A percentile compares a stretch with the other conserved stretches of the same genome.
phyloP scores from a whole-genome alignment of 2,888 invertebrate species.

The Dryococelus australis region DNA sequence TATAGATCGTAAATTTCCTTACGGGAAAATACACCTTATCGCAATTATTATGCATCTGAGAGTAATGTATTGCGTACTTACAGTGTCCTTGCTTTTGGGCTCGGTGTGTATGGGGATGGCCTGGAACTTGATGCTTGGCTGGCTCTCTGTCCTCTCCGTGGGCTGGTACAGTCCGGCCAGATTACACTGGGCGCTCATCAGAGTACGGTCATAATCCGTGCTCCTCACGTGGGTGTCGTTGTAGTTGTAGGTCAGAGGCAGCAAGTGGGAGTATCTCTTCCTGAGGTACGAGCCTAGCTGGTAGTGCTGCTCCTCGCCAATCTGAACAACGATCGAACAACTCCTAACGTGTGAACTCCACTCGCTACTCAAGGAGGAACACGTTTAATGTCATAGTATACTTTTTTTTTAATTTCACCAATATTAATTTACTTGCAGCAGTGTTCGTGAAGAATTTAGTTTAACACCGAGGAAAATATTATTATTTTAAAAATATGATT shows the following conservation, averaged over 20 bases:
- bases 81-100: conserved; percentile 53
- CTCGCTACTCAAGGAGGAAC: too few relatives aligned
- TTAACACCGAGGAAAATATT: too few relatives aligned
- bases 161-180: conserved; percentile 58
- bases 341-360: too few relatives aligned
- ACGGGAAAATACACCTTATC: too few relatives aligned
- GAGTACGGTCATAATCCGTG: conserved; percentile 61
- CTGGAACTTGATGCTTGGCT: conserved; percentile 58
- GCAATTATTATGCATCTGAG: too few relatives aligned
- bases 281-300: conserved; percentile 12
- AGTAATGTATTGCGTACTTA: neutral
- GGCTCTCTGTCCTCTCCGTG: conserved; percentile 36
- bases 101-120: conserved; percentile 63
- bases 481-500: too few relatives aligned
- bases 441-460: too few relatives aligned
- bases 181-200: conserved; percentile 59
- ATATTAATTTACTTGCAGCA: too few relatives aligned
- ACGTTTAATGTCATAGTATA: too few relatives aligned
- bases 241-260: conserved; percentile 6
- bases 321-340: neutral
- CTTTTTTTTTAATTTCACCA: too few relatives aligned
- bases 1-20: too few relatives aligned
- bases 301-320: conserved; percentile 24
- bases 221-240: conserved; percentile 49
- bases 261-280: neutral